Percentiles rank a stretch among this genome's conserved stretches.
phyloP scores from a whole-genome alignment of 2,113 vertebrate genomes.

The Cyprinodon tularosa region DNA sequence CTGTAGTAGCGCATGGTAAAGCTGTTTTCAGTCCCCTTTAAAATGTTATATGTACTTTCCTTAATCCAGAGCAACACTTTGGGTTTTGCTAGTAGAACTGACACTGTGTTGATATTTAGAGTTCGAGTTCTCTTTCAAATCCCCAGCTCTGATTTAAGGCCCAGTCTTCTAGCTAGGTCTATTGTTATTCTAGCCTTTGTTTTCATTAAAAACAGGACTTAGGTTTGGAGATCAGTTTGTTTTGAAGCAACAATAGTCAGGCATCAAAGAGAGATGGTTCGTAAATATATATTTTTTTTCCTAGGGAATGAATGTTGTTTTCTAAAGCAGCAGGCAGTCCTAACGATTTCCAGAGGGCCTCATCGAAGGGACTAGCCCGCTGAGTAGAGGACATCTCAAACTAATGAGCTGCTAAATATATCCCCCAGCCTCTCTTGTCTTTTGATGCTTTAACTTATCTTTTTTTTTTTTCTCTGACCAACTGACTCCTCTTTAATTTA shows the following conservation, averaged over 20 bases:
- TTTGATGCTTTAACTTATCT: slow-evolving; percentile 45
- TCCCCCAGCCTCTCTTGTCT: slow-evolving; percentile 66
- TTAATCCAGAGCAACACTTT: neutral
- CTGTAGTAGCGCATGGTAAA: neutral
- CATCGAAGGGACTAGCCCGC: slow-evolving; percentile 71
- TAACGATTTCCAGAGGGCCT: slow-evolving; percentile 77
- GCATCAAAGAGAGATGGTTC: slow-evolving; percentile 28
- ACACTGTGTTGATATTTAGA: neutral
- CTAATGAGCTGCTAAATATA: slow-evolving; percentile 81
- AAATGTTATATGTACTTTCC: neutral
- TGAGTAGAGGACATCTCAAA: slow-evolving; percentile 74
- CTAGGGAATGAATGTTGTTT: slow-evolving; percentile 51
- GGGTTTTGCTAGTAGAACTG: neutral
- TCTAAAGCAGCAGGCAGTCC: slow-evolving; percentile 72
- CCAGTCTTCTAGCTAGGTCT: slow-evolving; percentile 1
- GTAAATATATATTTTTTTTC: slow-evolving; percentile 48
- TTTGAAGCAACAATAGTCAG: slow-evolving; percentile 39
- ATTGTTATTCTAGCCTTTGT: neutral
- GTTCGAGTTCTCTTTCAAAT: neutral
- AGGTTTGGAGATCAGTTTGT: slow-evolving; percentile 26
- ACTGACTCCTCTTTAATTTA: neutral
- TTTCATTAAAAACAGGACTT: slow-evolving; percentile 10
- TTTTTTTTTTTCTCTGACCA: slow-evolving; percentile 16
- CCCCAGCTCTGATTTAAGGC: neutral
- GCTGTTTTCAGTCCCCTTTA: neutral